A percentile compares a stretch with the other conserved stretches of the same genome.
Evolutionary conservation across 2,113 vertebrate species (phyloP).

Genomic region (Cyanistes caeruleus): DNA sequence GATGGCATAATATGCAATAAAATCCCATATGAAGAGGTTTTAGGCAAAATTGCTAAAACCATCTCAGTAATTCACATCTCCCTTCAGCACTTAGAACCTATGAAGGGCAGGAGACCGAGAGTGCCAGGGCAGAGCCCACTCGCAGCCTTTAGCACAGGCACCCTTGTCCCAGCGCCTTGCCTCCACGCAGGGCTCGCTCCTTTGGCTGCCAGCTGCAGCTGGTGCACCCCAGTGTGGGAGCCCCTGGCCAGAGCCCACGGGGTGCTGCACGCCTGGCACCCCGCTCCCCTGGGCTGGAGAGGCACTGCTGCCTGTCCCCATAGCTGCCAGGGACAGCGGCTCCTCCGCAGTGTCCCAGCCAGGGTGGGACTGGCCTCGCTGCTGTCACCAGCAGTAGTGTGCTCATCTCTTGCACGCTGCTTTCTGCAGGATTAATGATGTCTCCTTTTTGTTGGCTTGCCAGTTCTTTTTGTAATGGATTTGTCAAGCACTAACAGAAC

Average conservation of each 20-base stretch:
- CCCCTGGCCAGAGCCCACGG: accelerated
- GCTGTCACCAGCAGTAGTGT: background rate
- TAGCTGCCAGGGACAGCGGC: accelerated
- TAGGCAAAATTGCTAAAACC: background rate
- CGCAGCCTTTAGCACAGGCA: accelerated
- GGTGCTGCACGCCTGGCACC: accelerated
- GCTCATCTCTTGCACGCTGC: background rate
- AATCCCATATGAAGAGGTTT: background rate
- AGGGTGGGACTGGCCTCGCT: accelerated
- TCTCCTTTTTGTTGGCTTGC: background rate
- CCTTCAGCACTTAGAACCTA: background rate
- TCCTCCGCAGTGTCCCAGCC: accelerated
- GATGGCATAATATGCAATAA: background rate
- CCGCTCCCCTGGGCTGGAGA: background rate
- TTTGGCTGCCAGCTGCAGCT: accelerated
- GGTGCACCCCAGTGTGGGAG: background rate
- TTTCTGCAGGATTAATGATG: background rate
- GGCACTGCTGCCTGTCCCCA: background rate
- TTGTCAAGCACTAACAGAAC: background rate
- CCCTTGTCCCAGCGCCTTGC: accelerated
- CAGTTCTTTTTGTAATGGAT: background rate
- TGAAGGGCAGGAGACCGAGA: background rate
- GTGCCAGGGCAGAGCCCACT: accelerated
- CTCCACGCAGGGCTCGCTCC: background rate
- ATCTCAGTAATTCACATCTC: background rate